Percentiles rank a stretch among this genome's conserved stretches.
Conservation (phyloP, 2,888 invertebrate genomes). For the Sarcophaga subvicina region DNA sequence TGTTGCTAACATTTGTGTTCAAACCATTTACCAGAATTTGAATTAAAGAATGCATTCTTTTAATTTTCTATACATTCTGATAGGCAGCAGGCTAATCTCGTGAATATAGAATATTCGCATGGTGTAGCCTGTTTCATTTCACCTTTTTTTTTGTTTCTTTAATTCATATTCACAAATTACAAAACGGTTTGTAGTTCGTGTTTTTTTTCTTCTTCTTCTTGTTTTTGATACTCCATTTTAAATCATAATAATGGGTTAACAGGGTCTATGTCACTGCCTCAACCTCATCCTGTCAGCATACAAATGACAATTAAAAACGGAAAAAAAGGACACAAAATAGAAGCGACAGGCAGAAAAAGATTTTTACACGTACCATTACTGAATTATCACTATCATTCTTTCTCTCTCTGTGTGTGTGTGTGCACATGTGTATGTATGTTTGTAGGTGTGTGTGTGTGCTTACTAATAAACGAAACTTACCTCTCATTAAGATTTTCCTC, state of each 20-base stretch:
- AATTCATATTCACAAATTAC: constrained; percentile 43
- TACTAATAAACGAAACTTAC: constrained; percentile 82
- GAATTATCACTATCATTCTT: background rate
- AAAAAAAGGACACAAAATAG: background rate
- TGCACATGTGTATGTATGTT: background rate
- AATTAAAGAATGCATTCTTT: background rate
- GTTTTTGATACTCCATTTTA: too few relatives aligned
- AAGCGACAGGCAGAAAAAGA: background rate
- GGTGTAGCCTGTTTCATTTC: constrained; percentile 45
- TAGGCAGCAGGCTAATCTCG: constrained; percentile 15
- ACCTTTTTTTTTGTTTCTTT: background rate
- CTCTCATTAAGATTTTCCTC: constrained; percentile 92
- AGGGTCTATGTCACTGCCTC: constrained; percentile 49
- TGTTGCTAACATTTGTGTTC: too few relatives aligned
- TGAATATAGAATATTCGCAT: constrained; percentile 28
- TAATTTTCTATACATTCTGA: background rate
- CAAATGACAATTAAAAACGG: constrained; percentile 27
- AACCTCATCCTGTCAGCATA: constrained; percentile 5
- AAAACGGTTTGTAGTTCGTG: constrained; percentile 42
- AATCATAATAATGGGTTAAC: constrained; percentile 50
- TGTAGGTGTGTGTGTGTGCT: background rate
- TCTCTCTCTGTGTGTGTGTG: background rate
- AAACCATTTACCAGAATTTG: too few relatives aligned
- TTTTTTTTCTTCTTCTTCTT: background rate
- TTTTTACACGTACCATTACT: constrained; percentile 12